Evolutionary conservation across 2,113 vertebrate genomes (phyloP).

Genomic region (Diglossa brunneiventris): DNA sequence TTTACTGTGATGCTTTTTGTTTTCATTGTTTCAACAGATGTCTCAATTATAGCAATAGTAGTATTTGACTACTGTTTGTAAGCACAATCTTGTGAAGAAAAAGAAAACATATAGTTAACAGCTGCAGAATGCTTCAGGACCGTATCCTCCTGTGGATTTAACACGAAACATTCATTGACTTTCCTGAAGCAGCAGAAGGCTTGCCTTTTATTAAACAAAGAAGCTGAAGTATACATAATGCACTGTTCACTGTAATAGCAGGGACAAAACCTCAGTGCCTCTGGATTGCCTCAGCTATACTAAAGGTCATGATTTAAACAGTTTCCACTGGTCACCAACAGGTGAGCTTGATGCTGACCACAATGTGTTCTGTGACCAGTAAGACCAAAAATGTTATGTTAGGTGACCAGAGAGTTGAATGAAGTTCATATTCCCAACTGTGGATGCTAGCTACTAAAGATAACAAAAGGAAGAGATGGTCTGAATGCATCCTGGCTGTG

Average conservation of each 20-base stretch:
- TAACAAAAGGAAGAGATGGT: not conserved
- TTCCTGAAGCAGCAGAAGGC: not conserved
- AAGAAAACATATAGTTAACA: not conserved
- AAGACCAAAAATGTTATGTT: not conserved
- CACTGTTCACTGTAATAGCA: not conserved
- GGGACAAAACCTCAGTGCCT: not conserved
- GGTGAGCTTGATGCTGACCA: not conserved
- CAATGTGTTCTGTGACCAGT: not conserved
- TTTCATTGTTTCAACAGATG: slow-evolving; percentile 7
- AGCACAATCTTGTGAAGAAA: not conserved
- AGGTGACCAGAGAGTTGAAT: not conserved
- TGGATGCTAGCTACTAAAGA: not conserved
- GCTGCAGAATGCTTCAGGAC: not conserved
- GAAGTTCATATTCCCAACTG: not conserved
- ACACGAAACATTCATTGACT: not conserved
- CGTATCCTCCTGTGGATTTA: not conserved
- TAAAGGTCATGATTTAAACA: not conserved
- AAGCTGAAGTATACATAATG: fast-evolving
- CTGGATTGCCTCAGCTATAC: not conserved
- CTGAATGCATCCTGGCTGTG: not conserved
- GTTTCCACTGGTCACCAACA: not conserved
- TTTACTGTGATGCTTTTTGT: not conserved
- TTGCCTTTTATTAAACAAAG: not conserved
- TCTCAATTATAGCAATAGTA: slow-evolving; percentile 18
- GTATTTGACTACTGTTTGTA: not conserved